Base-by-base conservation (phyloP, 2,797 vertebrate species). In the Pseudomugil tenellus region DNA sequence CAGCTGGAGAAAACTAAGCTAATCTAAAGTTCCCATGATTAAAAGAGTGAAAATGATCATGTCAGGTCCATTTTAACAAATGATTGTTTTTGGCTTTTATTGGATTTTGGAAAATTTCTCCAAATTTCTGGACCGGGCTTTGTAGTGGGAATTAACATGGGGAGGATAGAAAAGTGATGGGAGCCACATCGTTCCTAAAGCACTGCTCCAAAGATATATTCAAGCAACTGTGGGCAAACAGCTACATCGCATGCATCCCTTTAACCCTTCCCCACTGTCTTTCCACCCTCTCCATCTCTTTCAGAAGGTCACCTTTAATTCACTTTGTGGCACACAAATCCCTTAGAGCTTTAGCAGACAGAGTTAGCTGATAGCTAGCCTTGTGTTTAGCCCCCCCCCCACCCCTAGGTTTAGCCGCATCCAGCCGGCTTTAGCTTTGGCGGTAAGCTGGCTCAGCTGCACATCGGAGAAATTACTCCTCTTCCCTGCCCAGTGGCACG, bases 361-460 rank as follows among this genome's bases (percentile, higher is more conserved):
- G 71, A 77, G 88, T 90, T 90, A 89, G 89, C 91, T 74, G 67
- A 79, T 92, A 86, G 89, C 85, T 90, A 84, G 86, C 85, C 65
- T 70, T 58, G 79, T 84, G 83, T 92, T 91, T 87, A 79, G 84
- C 72, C 81, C 85, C 75, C 64, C 58, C 2, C n/a, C 72, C 81
- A 84, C 75, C 64, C 32, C 8, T 72, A 87, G 89, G 85, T 90
- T 92, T 90, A 91, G 83, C 83, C 63, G 86, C 89, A 80, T 79
- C 79, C 84, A 90, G 85, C 73, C 87, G 84, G 92, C 91, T 94
- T 92, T 91, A 88, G 84, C 87, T 88, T 83, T 83, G 84, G 84
- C 70, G 46, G 85, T 94, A 94, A 95, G 92, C 93, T 91, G 92
- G 91, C 89, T 93, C 91, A 93, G 91, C 88, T 84, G 84, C 89